Evolutionary conservation across 2,888 invertebrate species (phyloP), one percentile per base, ranked within the genome.

Genomic region (Didymodactylos carnosus): DNA sequence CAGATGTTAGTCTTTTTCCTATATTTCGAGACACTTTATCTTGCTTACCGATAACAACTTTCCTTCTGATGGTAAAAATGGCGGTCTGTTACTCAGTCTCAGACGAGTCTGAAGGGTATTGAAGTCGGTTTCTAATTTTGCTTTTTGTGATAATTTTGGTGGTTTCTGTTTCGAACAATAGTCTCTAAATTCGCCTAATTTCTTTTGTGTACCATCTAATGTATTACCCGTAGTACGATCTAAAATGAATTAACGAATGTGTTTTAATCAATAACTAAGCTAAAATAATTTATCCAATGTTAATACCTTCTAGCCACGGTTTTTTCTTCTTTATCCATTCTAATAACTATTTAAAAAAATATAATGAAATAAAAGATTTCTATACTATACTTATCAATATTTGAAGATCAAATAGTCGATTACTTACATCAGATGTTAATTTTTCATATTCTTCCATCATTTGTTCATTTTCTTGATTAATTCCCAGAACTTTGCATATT

Each of bases 361-460:
- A 13, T 41, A 13, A 41, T 13, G 10, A 13, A 41, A 16, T n/a
- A n/a, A n/a, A n/a, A n/a, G n/a, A n/a, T n/a, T n/a, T n/a, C n/a
- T n/a, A n/a, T n/a, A n/a, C n/a, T n/a, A n/a, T n/a, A n/a, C n/a
- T n/a, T n/a, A n/a, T n/a, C n/a, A n/a, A n/a, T n/a, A n/a, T n/a
- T n/a, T n/a, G n/a, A n/a, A n/a, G n/a, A n/a, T n/a, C n/a, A n/a
- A n/a, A n/a, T n/a, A n/a, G n/a, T n/a, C n/a, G n/a, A n/a, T n/a
- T n/a, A 88, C 91, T 89, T 87, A 94, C 93, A 86, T 98, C 98
- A 84, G 94, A 94, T 81, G 97, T 97, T 80, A 98, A 88, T 84
- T 94, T 90, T 85, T 99, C 98, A 85, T 98, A 98, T 87, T 99
- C 98, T 86, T 97, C 95, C 97, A 98, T 98, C 80, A 98, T 89